phyloP scores from a whole-genome alignment of 2,888 invertebrate genomes.

The Mellilla xanthometata region DNA sequence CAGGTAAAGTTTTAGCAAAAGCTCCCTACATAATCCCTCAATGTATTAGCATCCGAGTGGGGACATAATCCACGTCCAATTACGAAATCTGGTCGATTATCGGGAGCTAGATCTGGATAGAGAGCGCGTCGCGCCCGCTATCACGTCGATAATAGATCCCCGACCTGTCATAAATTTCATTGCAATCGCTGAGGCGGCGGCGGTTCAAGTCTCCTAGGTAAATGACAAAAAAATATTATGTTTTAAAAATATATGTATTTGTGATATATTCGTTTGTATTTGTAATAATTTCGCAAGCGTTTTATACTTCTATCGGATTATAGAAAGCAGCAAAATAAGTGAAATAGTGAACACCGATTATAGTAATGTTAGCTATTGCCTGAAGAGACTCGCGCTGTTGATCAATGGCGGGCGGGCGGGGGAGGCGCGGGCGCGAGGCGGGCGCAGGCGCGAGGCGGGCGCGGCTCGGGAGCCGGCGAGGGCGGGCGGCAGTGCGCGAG shows the following conservation, averaged over 20 bases:
- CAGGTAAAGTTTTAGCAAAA: slow-evolving; percentile 1
- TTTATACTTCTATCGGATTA: too few relatives aligned
- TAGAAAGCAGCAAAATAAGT: too few relatives aligned
- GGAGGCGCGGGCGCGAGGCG: slow-evolving; percentile 36
- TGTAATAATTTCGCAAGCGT: too few relatives aligned
- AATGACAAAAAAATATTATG: too few relatives aligned
- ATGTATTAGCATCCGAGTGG: slow-evolving; percentile 4
- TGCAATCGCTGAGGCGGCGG: slow-evolving; percentile 75
- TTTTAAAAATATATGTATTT: too few relatives aligned
- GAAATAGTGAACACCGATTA: too few relatives aligned
- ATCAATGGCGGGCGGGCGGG: slow-evolving; percentile 63
- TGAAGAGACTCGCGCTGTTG: too few relatives aligned
- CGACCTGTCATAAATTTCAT: slow-evolving; percentile 78
- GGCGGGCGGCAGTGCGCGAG: slow-evolving; percentile 65
- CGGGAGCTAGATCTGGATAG: slow-evolving; percentile 42
- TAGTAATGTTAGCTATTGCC: too few relatives aligned
- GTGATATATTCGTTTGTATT: too few relatives aligned
- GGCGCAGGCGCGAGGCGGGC: slow-evolving; percentile 30
- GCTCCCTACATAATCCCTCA: slow-evolving; percentile 8
- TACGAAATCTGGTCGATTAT: slow-evolving; percentile 49
- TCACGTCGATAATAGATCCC: slow-evolving; percentile 74
- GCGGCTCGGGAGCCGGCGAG: slow-evolving; percentile 36
- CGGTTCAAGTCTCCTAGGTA: too few relatives aligned
- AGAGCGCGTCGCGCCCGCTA: slow-evolving; percentile 49
- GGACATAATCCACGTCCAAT: slow-evolving; percentile 18